These are phyloP conservation scores for Isoperla grammatica DNA, from an alignment of 2,888 invertebrate genomes.

Conservation along the genomic window DNA sequence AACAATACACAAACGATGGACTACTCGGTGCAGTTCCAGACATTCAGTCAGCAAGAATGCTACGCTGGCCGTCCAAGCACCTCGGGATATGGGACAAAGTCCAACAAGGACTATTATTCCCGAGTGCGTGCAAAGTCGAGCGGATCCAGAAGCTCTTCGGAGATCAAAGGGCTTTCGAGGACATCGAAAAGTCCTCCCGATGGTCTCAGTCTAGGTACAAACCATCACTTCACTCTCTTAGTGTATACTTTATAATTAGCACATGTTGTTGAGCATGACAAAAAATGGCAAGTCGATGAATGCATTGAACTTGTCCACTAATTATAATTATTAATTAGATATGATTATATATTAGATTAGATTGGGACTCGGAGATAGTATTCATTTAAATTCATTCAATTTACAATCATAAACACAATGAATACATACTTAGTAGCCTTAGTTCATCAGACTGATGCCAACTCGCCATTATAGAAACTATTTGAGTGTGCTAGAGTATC, in stretches of 20 bases:
- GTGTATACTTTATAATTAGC: too few species aligned
- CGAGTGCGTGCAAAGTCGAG: slow-evolving; percentile 28
- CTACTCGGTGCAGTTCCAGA: slow-evolving; percentile 39
- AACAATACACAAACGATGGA: slow-evolving; percentile 35
- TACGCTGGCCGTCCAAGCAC: slow-evolving; percentile 33
- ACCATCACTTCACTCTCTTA: background rate
- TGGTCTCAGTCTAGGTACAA: slow-evolving; percentile 37
- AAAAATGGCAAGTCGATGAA: slow-evolving; percentile 12
- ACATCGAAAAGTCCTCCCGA: slow-evolving; percentile 38
- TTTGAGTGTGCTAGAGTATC: too few species aligned
- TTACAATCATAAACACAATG: too few species aligned
- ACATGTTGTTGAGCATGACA: background rate
- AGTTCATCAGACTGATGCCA: too few species aligned
- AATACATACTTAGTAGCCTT: too few species aligned
- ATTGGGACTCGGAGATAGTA: too few species aligned
- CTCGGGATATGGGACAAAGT: slow-evolving; percentile 24
- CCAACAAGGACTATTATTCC: slow-evolving; percentile 31
- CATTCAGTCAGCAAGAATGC: slow-evolving; percentile 40
- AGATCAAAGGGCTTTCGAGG: slow-evolving; percentile 26
- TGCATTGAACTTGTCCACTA: too few species aligned
- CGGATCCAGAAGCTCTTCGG: slow-evolving; percentile 24
- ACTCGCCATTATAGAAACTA: too few species aligned
- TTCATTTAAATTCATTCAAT: too few species aligned
- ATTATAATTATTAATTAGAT: too few species aligned
- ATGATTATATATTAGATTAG: too few species aligned